Percentiles rank a stretch among this genome's conserved stretches.
Conservation (phyloP, 2,113 vertebrate genomes). For the Scopus umbretta region DNA sequence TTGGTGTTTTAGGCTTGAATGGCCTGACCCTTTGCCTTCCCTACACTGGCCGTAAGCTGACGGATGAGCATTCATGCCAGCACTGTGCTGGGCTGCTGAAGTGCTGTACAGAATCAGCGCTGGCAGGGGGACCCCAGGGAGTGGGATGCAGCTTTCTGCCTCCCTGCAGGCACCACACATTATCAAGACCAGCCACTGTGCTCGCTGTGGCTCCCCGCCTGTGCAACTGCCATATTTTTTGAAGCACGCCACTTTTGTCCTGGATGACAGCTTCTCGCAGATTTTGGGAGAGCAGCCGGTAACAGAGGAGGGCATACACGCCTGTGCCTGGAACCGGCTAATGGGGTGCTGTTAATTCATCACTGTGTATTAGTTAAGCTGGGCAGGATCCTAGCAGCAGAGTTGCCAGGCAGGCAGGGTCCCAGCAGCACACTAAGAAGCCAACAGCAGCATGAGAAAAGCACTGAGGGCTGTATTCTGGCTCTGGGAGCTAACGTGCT, state of each 20-base stretch:
- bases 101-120: not conserved
- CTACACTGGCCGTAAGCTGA: no score
- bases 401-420: not conserved
- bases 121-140: not conserved
- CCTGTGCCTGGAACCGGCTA: not conserved
- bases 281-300: not conserved
- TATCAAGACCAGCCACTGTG: fast-evolving
- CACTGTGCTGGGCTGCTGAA: not conserved
- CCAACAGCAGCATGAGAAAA: not conserved
- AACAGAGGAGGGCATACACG: not conserved
- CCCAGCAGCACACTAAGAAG: not conserved
- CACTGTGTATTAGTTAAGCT: not conserved
- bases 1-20: not conserved
- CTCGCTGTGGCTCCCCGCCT: not conserved
- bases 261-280: not conserved
- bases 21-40: not conserved
- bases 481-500: not conserved
- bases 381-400: not conserved
- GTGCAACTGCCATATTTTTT: not conserved
- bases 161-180: fast-evolving
- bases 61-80: fast-evolving
- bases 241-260: not conserved
- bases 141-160: not conserved
- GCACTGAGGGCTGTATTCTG: not conserved
- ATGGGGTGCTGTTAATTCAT: not conserved